A percentile compares a stretch with the other conserved stretches of the same genome.
phyloP scores from a whole-genome alignment of 2,888 invertebrate genomes.

The Drosophila cracens region DNA sequence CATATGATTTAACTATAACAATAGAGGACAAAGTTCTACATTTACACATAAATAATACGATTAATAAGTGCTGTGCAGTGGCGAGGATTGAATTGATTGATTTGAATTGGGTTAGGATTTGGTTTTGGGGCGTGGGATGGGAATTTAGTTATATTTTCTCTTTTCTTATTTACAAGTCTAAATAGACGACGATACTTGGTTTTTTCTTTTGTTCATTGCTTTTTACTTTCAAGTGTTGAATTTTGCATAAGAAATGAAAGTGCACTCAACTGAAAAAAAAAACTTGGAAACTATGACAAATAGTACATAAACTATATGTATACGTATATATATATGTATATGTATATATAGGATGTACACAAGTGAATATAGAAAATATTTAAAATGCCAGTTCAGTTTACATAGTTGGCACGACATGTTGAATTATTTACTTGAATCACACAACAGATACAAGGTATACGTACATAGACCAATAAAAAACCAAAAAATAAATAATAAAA shows the following conservation, averaged over 20 bases:
- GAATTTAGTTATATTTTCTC: background rate
- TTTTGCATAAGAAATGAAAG: constrained; percentile 43
- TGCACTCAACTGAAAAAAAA: constrained; percentile 52
- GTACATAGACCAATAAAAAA: background rate
- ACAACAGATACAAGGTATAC: background rate
- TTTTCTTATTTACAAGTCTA: constrained; percentile 18
- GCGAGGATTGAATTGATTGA: background rate
- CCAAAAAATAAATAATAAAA: background rate
- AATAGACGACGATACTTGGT: constrained; percentile 44
- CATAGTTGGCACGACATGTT: constrained; percentile 11
- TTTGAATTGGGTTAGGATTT: background rate
- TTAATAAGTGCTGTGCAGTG: constrained; percentile 62
- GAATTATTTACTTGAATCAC: constrained; percentile 11
- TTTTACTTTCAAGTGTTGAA: constrained; percentile 53
- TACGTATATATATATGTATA: constrained; percentile 26
- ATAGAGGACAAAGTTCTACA: constrained; percentile 26
- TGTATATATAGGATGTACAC: constrained; percentile 19
- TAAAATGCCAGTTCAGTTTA: constrained; percentile 19
- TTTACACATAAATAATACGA: constrained; percentile 28
- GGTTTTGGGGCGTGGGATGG: background rate
- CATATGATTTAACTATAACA: constrained; percentile 1
- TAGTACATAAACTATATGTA: constrained; percentile 22
- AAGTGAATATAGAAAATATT: constrained; percentile 12
- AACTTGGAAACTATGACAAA: constrained; percentile 26
- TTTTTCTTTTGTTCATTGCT: constrained; percentile 73